A percentile compares a stretch with the other conserved stretches of the same genome.
Evolutionary conservation across 2,888 invertebrate genomes (phyloP).

Genomic region (Bursaphelenchus okinawaensis): DNA sequence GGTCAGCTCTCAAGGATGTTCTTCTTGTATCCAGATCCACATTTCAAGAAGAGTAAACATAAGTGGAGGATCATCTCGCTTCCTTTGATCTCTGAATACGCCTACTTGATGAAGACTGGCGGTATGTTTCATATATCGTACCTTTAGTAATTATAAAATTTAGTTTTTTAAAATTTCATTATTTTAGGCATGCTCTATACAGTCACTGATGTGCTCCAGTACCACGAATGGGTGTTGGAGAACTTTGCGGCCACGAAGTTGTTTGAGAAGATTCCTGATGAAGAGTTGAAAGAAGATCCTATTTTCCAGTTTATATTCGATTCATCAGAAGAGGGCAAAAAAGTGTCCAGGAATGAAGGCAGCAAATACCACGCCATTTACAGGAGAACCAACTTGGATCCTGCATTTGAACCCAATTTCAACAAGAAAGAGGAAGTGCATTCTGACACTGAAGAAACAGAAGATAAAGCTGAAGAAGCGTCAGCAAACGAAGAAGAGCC

Average conservation of each 20-base stretch:
- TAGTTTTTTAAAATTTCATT: neutral
- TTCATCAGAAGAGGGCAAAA: constrained; percentile 94
- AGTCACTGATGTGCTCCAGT: constrained; percentile 91
- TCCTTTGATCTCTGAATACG: constrained; percentile 88
- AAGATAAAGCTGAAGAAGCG: neutral
- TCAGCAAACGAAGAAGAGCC: neutral
- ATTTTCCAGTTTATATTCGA: constrained; percentile 80
- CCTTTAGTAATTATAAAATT: too few relatives aligned
- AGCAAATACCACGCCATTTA: constrained; percentile 79
- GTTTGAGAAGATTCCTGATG: constrained; percentile 63
- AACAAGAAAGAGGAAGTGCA: neutral
- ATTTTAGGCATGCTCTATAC: constrained; percentile 71
- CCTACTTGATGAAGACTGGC: constrained; percentile 78
- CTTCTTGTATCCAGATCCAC: constrained; percentile 96
- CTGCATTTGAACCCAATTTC: constrained; percentile 4
- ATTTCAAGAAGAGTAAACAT: constrained; percentile 96
- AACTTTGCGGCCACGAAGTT: constrained; percentile 86
- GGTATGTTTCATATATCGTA: constrained; percentile 27
- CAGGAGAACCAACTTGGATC: constrained; percentile 31
- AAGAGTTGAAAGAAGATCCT: constrained; percentile 64
- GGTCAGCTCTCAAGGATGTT: constrained; percentile 78
- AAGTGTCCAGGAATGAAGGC: constrained; percentile 89
- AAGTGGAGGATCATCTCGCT: constrained; percentile 97
- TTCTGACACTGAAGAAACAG: neutral
- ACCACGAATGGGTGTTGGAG: constrained; percentile 91